Percentiles rank a stretch among this genome's conserved stretches.
phyloP scores from a whole-genome alignment of 2,113 vertebrate genomes.

The cat (Felis catus) region F.catus_Fca126_mat1.0 CM031420.1:104688501-104689000 shows the following conservation, averaged over 20 bases:
- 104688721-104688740: neutral
- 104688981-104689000: neutral
- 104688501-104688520: neutral
- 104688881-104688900: neutral
- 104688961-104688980: neutral
- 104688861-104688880: neutral
- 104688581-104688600: neutral
- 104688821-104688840: neutral
- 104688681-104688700: neutral
- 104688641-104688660: neutral
- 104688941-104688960: constrained; percentile 23
- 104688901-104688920: neutral
- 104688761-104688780: neutral
- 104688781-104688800: neutral
- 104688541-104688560: neutral
- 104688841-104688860: neutral
- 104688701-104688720: neutral
- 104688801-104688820: neutral
- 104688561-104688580: neutral
- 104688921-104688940: neutral
- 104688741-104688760: neutral
- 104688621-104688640: neutral
- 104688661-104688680: neutral
- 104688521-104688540: neutral
- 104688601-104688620: neutral